phyloP scores from a whole-genome alignment of 1,140 invertebrate genomes.

The Stratiolaelaps scimitus region DNA sequence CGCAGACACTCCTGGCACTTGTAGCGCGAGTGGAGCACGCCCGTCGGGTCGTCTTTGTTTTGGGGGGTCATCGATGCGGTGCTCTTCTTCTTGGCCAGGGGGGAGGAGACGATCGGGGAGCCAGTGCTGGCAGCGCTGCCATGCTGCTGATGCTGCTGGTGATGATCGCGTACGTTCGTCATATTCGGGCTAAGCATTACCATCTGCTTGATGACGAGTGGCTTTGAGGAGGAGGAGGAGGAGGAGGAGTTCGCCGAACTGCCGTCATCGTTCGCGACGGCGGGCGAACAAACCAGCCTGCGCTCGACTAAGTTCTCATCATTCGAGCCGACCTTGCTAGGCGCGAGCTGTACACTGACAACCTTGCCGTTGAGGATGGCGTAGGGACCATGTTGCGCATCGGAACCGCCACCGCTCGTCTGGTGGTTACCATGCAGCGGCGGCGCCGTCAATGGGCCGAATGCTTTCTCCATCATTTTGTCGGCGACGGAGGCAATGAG shows the following conservation, averaged over 20 bases:
- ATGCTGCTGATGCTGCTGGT: too few species aligned
- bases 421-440: too few species aligned
- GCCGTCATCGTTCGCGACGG: not conserved
- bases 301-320: constrained; percentile 1
- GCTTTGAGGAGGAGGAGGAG: too few species aligned
- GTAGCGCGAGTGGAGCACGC: constrained; percentile 8
- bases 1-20: constrained; percentile 20
- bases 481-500: constrained; percentile 1
- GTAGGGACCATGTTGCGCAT: too few species aligned
- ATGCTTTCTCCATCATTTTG: constrained; percentile 11
- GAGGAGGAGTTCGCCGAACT: not conserved
- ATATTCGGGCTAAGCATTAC: constrained; percentile 8
- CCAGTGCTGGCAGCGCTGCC: too few species aligned
- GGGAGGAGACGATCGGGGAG: constrained; percentile 7
- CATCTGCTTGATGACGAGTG: constrained; percentile 8
- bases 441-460: not conserved
- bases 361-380: not conserved
- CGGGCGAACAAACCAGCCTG: not conserved
- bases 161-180: not conserved
- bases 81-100: constrained; percentile 27
- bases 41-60: constrained; percentile 9
- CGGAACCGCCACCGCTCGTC: too few species aligned
- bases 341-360: not conserved
- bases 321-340: not conserved
- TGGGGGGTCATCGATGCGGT: not conserved